Percentiles rank a stretch among this genome's conserved stretches.
Conservation (phyloP, 2,888 invertebrate genomes). For the Podotricha telesiphe region DNA sequence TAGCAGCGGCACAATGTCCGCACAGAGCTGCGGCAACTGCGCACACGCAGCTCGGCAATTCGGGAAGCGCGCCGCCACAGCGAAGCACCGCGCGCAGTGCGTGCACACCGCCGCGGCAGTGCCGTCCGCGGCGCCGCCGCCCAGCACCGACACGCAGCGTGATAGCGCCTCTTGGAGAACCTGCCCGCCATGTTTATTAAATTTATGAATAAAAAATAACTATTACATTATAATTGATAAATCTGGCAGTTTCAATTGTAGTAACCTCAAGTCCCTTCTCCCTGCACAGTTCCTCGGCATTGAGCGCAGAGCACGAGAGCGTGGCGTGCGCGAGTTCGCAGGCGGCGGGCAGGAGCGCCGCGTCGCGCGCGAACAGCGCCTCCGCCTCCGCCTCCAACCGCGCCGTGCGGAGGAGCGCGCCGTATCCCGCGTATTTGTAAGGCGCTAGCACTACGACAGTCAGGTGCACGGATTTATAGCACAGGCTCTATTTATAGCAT, state of each 20-base stretch:
- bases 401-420: constrained; percentile 97
- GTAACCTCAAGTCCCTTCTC: constrained; percentile 94
- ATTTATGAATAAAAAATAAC: no score
- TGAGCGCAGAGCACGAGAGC: constrained; percentile 97
- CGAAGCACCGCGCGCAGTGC: constrained; percentile 95
- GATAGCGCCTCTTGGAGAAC: constrained; percentile 94
- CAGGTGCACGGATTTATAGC: no score
- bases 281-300: constrained; percentile 97
- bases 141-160: constrained; percentile 95
- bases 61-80: constrained; percentile 97
- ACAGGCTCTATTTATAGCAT: no score
- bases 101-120: constrained; percentile 95
- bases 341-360: constrained; percentile 92
- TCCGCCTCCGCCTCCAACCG: constrained; percentile 96
- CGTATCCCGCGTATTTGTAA: constrained; percentile 99
- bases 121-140: constrained; percentile 90
- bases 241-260: no score
- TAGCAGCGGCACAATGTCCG: constrained; percentile 84
- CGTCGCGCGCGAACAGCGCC: constrained; percentile 88
- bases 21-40: constrained; percentile 92
- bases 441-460: constrained; percentile 89
- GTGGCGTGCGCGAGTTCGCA: constrained; percentile 98
- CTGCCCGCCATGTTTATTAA: constrained; percentile 54
- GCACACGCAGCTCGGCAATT: constrained; percentile 94
- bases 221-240: no score